Conservation (phyloP, 2,888 invertebrate species). For the Baccha elongata region DNA sequence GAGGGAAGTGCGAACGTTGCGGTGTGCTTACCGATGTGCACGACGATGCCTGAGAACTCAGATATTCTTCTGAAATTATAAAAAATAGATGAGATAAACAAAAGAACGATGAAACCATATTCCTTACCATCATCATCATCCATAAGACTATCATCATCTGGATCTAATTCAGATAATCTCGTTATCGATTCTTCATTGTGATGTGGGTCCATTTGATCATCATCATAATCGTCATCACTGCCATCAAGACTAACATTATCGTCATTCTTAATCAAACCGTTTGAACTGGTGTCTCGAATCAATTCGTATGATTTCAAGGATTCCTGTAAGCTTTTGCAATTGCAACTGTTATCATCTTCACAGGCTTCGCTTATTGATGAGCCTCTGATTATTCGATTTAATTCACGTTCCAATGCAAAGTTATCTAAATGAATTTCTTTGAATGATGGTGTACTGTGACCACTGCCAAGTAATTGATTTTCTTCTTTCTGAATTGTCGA, state of each 20-base stretch:
- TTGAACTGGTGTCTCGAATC: constrained; percentile 27
- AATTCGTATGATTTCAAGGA: constrained; percentile 66
- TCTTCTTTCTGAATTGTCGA: constrained; percentile 23
- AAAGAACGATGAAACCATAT: background rate
- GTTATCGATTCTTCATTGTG: constrained; percentile 62
- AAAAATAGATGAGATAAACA: background rate
- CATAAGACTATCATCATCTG: constrained; percentile 68
- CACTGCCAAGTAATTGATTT: constrained; percentile 33
- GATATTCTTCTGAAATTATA: constrained; percentile 52
- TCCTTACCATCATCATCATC: constrained; percentile 65
- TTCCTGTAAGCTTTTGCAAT: constrained; percentile 65
- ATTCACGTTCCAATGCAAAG: constrained; percentile 58
- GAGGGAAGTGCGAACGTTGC: constrained; percentile 82
- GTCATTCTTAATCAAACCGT: constrained; percentile 40
- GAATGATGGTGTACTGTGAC: constrained; percentile 59
- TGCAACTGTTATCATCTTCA: constrained; percentile 65
- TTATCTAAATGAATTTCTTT: constrained; percentile 65
- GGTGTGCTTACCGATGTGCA: constrained; percentile 75
- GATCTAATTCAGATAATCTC: constrained; percentile 41
- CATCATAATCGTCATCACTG: constrained; percentile 60
- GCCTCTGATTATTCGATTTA: constrained; percentile 60
- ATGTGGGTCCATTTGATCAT: constrained; percentile 68
- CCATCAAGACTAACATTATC: constrained; percentile 30
- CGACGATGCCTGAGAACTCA: constrained; percentile 68
- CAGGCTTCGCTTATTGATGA: constrained; percentile 67